These are phyloP conservation scores for Acanthurus leucopareius DNA, from an alignment of 2,797 vertebrate genomes.

Conservation along the genomic window DNA sequence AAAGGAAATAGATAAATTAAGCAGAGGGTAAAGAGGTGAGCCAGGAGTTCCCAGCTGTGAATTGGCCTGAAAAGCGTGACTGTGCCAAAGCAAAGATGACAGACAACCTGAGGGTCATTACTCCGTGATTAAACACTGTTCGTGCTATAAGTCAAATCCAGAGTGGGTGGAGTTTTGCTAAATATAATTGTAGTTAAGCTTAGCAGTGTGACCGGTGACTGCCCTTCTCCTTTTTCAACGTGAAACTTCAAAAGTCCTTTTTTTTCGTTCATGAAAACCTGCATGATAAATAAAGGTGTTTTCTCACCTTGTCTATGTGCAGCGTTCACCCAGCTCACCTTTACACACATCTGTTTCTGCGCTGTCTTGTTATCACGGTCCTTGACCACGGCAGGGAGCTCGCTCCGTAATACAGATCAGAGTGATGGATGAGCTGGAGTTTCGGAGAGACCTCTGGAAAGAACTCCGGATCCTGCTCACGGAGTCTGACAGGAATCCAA, in stretches of 20 bases:
- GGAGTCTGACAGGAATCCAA: slow-evolving; percentile 66
- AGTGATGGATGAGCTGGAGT: slow-evolving; percentile 83
- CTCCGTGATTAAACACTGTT: slow-evolving; percentile 68
- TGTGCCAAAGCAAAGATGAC: slow-evolving; percentile 61
- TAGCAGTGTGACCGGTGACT: slow-evolving; percentile 21
- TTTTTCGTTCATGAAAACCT: neutral
- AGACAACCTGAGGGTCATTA: slow-evolving; percentile 64
- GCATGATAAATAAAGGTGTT: slow-evolving; percentile 56
- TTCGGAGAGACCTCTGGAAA: slow-evolving; percentile 73
- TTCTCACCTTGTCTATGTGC: slow-evolving; percentile 56
- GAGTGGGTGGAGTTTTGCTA: slow-evolving; percentile 5
- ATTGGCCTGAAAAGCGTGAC: slow-evolving; percentile 58
- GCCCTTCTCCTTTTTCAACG: slow-evolving; percentile 22
- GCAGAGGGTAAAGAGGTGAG: slow-evolving; percentile 69
- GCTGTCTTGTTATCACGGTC: slow-evolving; percentile 77
- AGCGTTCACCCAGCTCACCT: slow-evolving; percentile 49
- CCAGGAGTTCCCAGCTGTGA: slow-evolving; percentile 70
- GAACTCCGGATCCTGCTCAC: slow-evolving; percentile 62
- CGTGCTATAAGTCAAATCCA: slow-evolving; percentile 58
- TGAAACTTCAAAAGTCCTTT: slow-evolving; percentile 35
- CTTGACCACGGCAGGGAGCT: slow-evolving; percentile 74
- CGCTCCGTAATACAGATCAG: slow-evolving; percentile 66
- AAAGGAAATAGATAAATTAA: slow-evolving; percentile 65
- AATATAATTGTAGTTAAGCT: slow-evolving; percentile 20
- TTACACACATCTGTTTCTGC: slow-evolving; percentile 81